Percentiles rank a stretch among this genome's conserved stretches.
Evolutionary conservation across 1,140 invertebrate species (phyloP).

Genomic region (Phymastichus coffea): DNA sequence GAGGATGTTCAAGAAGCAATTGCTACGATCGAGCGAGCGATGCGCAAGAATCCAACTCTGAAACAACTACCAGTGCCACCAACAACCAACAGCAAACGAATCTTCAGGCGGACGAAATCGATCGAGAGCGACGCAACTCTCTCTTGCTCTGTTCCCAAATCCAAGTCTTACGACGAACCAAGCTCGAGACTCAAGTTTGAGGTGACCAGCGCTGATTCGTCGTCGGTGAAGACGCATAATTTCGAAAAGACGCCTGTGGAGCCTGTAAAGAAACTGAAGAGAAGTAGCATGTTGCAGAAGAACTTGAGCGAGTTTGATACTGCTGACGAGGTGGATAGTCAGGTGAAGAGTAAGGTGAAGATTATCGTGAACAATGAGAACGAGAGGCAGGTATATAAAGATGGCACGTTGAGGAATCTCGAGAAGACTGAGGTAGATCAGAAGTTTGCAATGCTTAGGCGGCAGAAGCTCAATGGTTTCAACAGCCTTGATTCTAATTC

Average conservation of each 20-base stretch:
- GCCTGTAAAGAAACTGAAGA: constrained; percentile 39
- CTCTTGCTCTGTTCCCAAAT: no score
- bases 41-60: constrained; percentile 34
- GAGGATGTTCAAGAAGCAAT: constrained; percentile 45
- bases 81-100: not conserved
- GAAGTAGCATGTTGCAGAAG: constrained; percentile 41
- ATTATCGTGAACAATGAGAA: constrained; percentile 42
- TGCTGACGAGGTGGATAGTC: constrained; percentile 27
- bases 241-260: constrained; percentile 4
- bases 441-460: constrained; percentile 18
- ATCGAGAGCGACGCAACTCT: no score
- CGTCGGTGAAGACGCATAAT: not conserved
- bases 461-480: constrained; percentile 9
- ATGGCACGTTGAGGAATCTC: not conserved
- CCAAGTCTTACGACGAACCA: not conserved
- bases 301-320: constrained; percentile 28
- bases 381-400: constrained; percentile 18
- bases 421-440: constrained; percentile 23
- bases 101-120: no score
- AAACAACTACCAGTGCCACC: not conserved
- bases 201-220: not conserved
- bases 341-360: constrained; percentile 38
- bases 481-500: not conserved
- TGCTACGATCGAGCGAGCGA: constrained; percentile 34
- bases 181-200: not conserved